Evolutionary conservation across 2,888 invertebrate genomes (phyloP), one percentile per base, ranked within the genome.

Genomic region (Pandemis cinnamomeana): DNA sequence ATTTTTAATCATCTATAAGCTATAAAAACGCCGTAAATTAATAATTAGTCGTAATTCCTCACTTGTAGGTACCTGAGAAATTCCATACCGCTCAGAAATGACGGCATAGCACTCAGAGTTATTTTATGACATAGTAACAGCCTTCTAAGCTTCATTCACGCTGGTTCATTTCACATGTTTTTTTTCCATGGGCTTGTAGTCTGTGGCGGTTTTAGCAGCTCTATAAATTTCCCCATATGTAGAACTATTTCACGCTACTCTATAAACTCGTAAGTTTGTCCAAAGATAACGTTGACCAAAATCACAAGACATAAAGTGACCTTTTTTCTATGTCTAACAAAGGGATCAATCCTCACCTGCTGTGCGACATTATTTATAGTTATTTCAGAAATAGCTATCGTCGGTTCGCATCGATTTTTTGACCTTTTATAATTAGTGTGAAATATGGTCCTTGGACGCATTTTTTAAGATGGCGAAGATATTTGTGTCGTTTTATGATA

Each of bases 231-330:
- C 80, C 75, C 36, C 71, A 76, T 36, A 64, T 42, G 77, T 78
- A 79, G 80, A 85, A 87, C 91, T 90, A 91, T 92, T 92, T 92
- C 92, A 93, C 92, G 92, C 88, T 89, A 86, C 83, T 84, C 84
- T 81, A 86, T 86, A 89, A 84, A 82, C 83, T 79, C 83, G 84
- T 87, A 88, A 89, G 91, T 90, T 91, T 92, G 91, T 92, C 85
- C 84, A 87, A 86, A 91, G 92, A 92, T 92, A 91, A 89, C 87
- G 85, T 81, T 91, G 89, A 91, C 93, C 93, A 88, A 87, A 88
- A 89, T 92, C 92, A 92, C 91, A 91, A 87, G 88, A 88, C 87
- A 89, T 90, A 90, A 91, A 91, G 84, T 87, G 84, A 78, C 78
- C 13, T 88, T 91, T 92, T 93, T 92, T 89, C 83, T 78, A 80